Evolutionary conservation across 2,113 vertebrate species (phyloP).

Genomic region (Engystomops pustulosus): DNA sequence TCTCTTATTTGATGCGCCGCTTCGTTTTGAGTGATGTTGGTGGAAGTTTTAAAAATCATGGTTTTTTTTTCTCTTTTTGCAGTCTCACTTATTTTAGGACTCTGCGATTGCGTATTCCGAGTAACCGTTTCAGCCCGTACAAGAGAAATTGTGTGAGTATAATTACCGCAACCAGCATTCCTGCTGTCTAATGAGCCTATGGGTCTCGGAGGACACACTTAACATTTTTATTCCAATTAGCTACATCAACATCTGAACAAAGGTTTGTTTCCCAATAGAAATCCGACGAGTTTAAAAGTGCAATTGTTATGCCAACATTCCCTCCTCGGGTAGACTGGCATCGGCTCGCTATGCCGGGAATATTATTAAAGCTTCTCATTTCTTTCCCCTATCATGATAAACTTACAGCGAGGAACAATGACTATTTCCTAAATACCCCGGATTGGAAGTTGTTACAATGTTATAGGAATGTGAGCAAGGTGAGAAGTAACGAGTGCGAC

Average conservation of each 20-base stretch:
- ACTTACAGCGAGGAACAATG: conserved; percentile 6
- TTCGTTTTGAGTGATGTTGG: not conserved
- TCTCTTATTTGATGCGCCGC: not conserved
- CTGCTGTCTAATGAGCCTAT: conserved; percentile 57
- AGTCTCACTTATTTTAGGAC: not conserved
- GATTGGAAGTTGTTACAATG: conserved; percentile 40
- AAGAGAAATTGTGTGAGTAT: conserved; percentile 53
- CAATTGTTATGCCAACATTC: conserved; percentile 53
- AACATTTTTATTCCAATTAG: conserved; percentile 60
- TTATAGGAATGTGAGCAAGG: conserved; percentile 8
- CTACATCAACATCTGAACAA: conserved; percentile 58
- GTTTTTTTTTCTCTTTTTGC: not conserved
- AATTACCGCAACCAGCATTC: conserved; percentile 58
- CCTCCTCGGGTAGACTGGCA: conserved; percentile 26
- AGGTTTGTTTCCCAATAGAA: conserved; percentile 58
- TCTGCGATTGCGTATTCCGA: conserved; percentile 5
- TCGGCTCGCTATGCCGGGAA: not conserved
- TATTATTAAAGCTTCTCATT: conserved; percentile 28
- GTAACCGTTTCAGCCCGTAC: conserved; percentile 37
- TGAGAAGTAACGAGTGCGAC: conserved; percentile 21
- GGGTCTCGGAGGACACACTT: conserved; percentile 57
- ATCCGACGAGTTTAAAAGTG: conserved; percentile 51
- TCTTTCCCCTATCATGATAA: conserved; percentile 32
- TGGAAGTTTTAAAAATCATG: not conserved
- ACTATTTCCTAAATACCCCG: conserved; percentile 18